phyloP scores from a whole-genome alignment of 2,888 invertebrate species.

The Chouioia cunea region DNA sequence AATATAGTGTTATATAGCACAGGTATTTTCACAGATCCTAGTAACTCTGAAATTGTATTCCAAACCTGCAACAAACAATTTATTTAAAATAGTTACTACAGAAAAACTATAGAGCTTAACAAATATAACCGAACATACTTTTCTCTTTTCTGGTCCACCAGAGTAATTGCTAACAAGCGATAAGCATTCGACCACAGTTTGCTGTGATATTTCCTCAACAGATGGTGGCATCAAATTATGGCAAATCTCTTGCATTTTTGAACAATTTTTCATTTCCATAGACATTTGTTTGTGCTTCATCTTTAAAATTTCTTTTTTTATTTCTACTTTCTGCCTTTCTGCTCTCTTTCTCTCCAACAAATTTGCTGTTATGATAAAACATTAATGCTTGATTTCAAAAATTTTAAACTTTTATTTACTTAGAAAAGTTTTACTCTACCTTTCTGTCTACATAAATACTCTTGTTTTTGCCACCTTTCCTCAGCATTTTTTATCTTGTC shows the following conservation, averaged over 20 bases:
- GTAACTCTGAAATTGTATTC: constrained; percentile 53
- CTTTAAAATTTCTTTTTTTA: constrained; percentile 55
- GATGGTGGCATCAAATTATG: constrained; percentile 58
- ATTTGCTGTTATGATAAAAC: constrained; percentile 49
- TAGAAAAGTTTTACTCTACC: constrained; percentile 50
- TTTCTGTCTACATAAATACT: constrained; percentile 56
- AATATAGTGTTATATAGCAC: constrained; percentile 59
- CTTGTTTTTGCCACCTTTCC: constrained; percentile 53
- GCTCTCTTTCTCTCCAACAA: constrained; percentile 52
- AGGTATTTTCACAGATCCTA: constrained; percentile 55
- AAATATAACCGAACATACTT: constrained; percentile 50
- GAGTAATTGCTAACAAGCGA: constrained; percentile 55
- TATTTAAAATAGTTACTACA: constrained; percentile 14
- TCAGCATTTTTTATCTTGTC: constrained; percentile 53
- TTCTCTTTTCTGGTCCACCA: constrained; percentile 55
- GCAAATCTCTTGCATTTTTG: constrained; percentile 59
- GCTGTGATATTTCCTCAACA: constrained; percentile 54
- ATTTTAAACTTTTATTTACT: constrained; percentile 6
- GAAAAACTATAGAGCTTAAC: constrained; percentile 2
- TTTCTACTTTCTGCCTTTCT: constrained; percentile 46
- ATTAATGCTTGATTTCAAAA: constrained; percentile 10
- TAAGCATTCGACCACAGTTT: constrained; percentile 55
- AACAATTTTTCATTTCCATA: constrained; percentile 56
- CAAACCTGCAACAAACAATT: constrained; percentile 53
- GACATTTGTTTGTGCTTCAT: constrained; percentile 56